These are phyloP conservation scores for Drosophila burlai DNA, from an alignment of 1,140 invertebrate genomes.

Conservation along the genomic window DNA sequence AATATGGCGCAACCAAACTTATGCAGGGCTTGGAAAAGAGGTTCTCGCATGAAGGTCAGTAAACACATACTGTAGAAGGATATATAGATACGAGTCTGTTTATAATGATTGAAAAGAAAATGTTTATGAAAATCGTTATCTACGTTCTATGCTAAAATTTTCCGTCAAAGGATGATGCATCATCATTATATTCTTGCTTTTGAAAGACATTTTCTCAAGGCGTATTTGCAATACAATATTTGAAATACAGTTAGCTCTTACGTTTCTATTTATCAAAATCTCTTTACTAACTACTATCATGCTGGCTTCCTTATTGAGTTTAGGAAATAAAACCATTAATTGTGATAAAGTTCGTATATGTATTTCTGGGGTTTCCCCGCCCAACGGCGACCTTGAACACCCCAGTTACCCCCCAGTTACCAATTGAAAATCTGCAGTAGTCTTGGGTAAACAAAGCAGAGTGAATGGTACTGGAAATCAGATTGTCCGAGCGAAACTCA, in stretches of 20 bases:
- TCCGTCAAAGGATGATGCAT: background rate
- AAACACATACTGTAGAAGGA: background rate
- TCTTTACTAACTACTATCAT: background rate
- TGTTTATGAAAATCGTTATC: constrained; percentile 2
- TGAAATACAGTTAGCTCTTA: background rate
- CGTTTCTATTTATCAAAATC: background rate
- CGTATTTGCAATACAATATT: background rate
- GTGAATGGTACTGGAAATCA: constrained; percentile 35
- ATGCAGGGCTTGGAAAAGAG: background rate
- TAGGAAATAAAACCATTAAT: background rate
- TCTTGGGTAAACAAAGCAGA: constrained; percentile 22
- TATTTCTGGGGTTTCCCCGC: constrained; percentile 22
- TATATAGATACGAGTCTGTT: constrained; percentile 7
- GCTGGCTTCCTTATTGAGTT: background rate
- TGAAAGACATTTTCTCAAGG: background rate
- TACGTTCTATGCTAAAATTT: background rate
- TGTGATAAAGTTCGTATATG: background rate
- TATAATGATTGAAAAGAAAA: background rate
- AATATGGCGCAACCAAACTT: background rate
- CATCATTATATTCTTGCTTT: background rate
- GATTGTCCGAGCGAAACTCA: constrained; percentile 30
- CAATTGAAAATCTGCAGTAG: constrained; percentile 25
- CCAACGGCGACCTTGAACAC: constrained; percentile 26
- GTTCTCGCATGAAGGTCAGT: background rate
- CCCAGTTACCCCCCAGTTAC: constrained; percentile 16